These are phyloP conservation scores for Cephalopterus ornatus DNA, from an alignment of 2,113 vertebrate species.

Conservation along the genomic window DNA sequence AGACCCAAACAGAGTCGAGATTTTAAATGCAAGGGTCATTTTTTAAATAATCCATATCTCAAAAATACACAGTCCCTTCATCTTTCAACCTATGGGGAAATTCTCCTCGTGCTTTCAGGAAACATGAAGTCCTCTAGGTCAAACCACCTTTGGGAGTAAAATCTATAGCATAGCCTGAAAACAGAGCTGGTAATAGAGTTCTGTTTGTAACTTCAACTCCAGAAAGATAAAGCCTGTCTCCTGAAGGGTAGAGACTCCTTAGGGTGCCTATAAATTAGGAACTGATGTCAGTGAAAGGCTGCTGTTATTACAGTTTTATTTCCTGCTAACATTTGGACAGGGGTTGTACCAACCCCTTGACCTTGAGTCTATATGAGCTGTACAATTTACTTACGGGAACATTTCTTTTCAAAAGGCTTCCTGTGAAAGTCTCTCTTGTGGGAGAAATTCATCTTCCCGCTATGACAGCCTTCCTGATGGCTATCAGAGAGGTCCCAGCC, in stretches of 20 bases:
- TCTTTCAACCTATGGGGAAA: background rate
- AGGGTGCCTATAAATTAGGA: slow-evolving; percentile 45
- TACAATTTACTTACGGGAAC: slow-evolving; percentile 39
- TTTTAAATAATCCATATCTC: background rate
- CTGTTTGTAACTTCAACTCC: background rate
- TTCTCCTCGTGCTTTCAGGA: background rate
- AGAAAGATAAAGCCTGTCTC: background rate
- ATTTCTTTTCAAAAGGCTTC: slow-evolving; percentile 36
- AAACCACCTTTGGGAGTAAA: background rate
- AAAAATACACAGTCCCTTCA: background rate
- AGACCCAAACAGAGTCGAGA: background rate
- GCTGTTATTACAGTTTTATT: slow-evolving; percentile 53
- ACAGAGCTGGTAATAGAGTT: background rate
- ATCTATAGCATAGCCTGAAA: background rate
- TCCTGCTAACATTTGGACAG: slow-evolving; percentile 41
- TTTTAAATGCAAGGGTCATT: background rate
- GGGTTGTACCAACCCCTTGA: slow-evolving; percentile 26
- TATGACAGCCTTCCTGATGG: slow-evolving; percentile 21
- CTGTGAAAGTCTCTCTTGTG: slow-evolving; percentile 28
- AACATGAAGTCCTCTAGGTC: background rate
- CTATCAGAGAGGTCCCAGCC: slow-evolving; percentile 7
- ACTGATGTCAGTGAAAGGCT: slow-evolving; percentile 30
- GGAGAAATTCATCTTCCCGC: slow-evolving; percentile 37
- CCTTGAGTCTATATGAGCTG: slow-evolving; percentile 20
- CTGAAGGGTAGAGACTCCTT: background rate